Evolutionary conservation across 1,140 invertebrate genomes (phyloP), one percentile per base, ranked within the genome.

Genomic region (Drosophila ambigua): DNA sequence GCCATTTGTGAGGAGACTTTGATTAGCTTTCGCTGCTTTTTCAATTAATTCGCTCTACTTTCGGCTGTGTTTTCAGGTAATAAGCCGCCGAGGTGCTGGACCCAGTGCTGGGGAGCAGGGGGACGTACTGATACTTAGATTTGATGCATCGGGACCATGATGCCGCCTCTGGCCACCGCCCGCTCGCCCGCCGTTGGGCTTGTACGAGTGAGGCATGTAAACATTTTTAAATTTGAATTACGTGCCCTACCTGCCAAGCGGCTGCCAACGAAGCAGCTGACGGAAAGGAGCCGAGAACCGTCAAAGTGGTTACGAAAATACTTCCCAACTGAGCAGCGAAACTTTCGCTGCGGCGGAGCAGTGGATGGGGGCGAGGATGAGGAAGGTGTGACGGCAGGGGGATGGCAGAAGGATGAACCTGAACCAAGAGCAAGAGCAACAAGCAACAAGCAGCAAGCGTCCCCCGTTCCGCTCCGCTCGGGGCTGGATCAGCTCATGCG

Each of bases 161-260:
- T 81, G 67, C 72, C 16, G 46, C 24, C 43, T 35, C n/a, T 50
- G 35, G 24, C 28, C 23, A 24, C 23, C 23, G 4, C 23, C 23
- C 23, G 23, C 23, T 24, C 23, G 28, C 16, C 54, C 57, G 63
- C 54, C 79, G 75, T 72, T 8, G 9, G 31, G 31, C 31, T 2
- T 31, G 31, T 9, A 9, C 31, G 31, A 39, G 72, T 79, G 79
- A 82, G 65, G 52, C 80, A 80, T 85, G 80, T 84, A 84, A 84
- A 81, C 78, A 80, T 84, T 84, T 76, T 85, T 80, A 85, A 85
- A 84, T 84, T 84, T 77, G 81, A 87, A 84, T 84, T 84, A 85
- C 77, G 81, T 84, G 81, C 77, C 59, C 39, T 54, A 78, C 50
- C 65, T 84, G 58, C 72, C 44, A 85, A 85, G 41, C 50, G 13